phyloP scores from a whole-genome alignment of 1,140 invertebrate genomes.

The Calosoma granatense region DNA sequence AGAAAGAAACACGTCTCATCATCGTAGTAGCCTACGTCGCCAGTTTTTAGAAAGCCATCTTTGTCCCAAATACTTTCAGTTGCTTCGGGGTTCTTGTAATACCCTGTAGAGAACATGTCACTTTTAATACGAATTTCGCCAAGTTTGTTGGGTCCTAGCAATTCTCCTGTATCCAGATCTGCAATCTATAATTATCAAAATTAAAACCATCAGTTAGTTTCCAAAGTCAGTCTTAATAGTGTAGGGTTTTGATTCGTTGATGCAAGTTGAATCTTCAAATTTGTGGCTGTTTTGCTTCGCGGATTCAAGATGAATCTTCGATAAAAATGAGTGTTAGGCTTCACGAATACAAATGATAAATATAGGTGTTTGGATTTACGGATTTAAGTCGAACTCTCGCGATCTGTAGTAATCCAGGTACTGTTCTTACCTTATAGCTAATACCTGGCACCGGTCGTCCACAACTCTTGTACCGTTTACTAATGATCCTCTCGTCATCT shows the following conservation, averaged over 20 bases:
- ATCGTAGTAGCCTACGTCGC: constrained; percentile 58
- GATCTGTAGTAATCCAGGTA: neutral
- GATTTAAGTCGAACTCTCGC: too few relatives aligned
- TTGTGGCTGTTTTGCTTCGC: too few relatives aligned
- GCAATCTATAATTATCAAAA: constrained; percentile 32
- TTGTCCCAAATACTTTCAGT: constrained; percentile 30
- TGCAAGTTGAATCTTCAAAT: too few relatives aligned
- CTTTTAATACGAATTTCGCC: constrained; percentile 62
- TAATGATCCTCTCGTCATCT: constrained; percentile 13
- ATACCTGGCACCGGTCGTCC: constrained; percentile 30
- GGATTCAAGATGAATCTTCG: neutral
- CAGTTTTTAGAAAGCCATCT: constrained; percentile 58
- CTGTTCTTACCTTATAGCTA: constrained; percentile 32
- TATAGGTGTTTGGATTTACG: too few relatives aligned
- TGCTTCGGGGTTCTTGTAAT: constrained; percentile 21
- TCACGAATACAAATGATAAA: too few relatives aligned
- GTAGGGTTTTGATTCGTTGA: too few relatives aligned
- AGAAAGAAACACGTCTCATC: constrained; percentile 49
- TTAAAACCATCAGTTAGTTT: too few relatives aligned
- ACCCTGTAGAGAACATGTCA: constrained; percentile 48
- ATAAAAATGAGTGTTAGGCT: too few relatives aligned
- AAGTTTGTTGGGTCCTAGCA: constrained; percentile 33
- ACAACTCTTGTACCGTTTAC: constrained; percentile 28
- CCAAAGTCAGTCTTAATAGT: too few relatives aligned
- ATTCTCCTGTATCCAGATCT: constrained; percentile 45